Percentiles rank a stretch among this genome's conserved stretches.
Conservation (phyloP, 2,113 vertebrate species). For the Misgurnus anguillicaudatus region DNA sequence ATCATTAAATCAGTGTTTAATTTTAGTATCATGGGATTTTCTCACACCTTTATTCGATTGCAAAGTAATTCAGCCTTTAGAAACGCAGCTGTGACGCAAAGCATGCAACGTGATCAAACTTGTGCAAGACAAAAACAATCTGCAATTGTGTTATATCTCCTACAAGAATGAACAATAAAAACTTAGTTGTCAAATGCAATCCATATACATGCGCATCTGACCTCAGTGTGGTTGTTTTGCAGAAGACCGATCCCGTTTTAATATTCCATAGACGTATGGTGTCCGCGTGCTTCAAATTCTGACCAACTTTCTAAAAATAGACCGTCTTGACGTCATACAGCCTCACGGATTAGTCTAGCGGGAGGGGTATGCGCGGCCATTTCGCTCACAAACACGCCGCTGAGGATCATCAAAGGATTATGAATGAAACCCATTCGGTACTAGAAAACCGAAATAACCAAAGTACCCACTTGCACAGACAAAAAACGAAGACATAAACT, state of each 20-base stretch:
- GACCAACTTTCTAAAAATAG: constrained; percentile 77
- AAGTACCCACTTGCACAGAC: not conserved
- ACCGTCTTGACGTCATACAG: constrained; percentile 61
- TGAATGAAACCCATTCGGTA: not conserved
- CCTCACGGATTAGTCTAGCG: constrained; percentile 65
- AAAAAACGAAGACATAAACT: not conserved
- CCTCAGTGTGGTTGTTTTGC: constrained; percentile 31
- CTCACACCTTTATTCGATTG: not conserved
- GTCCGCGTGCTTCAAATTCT: constrained; percentile 66
- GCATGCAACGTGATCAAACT: not conserved
- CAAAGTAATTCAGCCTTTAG: not conserved
- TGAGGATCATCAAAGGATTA: constrained; percentile 33
- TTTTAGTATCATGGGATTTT: not conserved
- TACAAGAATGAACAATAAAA: not conserved
- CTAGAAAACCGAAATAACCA: not conserved
- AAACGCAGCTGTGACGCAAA: constrained; percentile 1
- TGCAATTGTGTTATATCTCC: not conserved
- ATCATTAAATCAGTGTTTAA: not conserved
- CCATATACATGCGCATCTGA: not conserved
- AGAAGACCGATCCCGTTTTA: constrained; percentile 45
- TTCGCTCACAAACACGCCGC: constrained; percentile 40
- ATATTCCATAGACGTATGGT: constrained; percentile 56
- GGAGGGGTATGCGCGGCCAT: constrained; percentile 55
- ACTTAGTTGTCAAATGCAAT: not conserved
- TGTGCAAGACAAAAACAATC: not conserved